Conservation (phyloP, 92 coral and sea anemone species). For the Epizoanthus fatuus region DNA sequence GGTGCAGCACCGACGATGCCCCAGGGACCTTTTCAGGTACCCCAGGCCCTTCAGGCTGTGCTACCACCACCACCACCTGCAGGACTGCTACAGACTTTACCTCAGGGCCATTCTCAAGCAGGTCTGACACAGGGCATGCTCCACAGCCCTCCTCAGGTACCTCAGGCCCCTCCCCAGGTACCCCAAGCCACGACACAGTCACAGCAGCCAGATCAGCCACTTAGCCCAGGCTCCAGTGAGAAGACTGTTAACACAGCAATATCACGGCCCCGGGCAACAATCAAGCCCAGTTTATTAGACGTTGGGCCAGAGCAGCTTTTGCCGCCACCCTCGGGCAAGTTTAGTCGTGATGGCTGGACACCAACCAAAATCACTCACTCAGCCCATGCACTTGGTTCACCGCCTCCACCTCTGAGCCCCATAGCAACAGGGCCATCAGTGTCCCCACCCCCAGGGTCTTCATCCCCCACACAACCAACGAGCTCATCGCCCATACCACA, state of each 20-base stretch:
- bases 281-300: slow-evolving; percentile 82
- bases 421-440: slow-evolving; percentile 36
- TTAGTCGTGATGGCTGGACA: slow-evolving; percentile 80
- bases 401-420: slow-evolving; percentile 46
- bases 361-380: slow-evolving; percentile 49
- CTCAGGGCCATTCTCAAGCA: no score
- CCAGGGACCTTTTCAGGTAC: slow-evolving; percentile 11
- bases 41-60: slow-evolving; percentile 13
- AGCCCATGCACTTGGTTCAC: slow-evolving; percentile 26
- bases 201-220: slow-evolving; percentile 29
- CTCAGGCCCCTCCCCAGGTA: slow-evolving; percentile 7
- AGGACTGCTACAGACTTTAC: slow-evolving; percentile 21
- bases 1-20: not conserved
- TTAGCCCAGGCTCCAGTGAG: slow-evolving; percentile 19
- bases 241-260: slow-evolving; percentile 66
- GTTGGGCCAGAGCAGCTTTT: slow-evolving; percentile 84
- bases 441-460: slow-evolving; percentile 32
- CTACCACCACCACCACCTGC: slow-evolving; percentile 32
- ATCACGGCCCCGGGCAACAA: slow-evolving; percentile 82
- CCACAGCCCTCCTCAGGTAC: slow-evolving; percentile 5
- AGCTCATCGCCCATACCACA: slow-evolving; percentile 28
- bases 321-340: slow-evolving; percentile 91
- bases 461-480: slow-evolving; percentile 9
- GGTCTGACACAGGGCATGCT: not conserved
- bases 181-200: not conserved